Conservation (phyloP, 2,888 invertebrate species). For the Pyrrhia umbra region DNA sequence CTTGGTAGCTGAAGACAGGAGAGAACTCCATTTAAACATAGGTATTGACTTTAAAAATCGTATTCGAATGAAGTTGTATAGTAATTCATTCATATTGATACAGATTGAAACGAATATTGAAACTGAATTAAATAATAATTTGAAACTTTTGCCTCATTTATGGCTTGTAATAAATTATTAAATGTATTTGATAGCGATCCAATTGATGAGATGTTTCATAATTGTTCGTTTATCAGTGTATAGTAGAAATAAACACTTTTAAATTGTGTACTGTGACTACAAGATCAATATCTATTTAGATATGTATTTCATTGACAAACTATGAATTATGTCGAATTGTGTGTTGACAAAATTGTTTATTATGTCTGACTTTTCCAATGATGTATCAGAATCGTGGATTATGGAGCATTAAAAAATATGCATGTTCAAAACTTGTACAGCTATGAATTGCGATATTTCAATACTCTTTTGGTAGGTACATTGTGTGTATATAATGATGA, state of each 20-base stretch:
- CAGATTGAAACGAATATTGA: neutral
- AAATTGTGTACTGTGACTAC: neutral
- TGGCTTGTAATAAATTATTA: neutral
- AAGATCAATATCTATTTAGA: neutral
- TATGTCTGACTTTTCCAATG: no score
- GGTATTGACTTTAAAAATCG: neutral
- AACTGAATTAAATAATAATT: neutral
- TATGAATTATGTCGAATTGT: neutral
- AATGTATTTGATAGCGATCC: neutral
- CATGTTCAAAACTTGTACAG: neutral
- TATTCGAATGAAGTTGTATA: neutral
- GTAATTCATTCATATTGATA: neutral
- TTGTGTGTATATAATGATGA: neutral
- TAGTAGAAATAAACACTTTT: neutral
- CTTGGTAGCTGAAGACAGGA: no score
- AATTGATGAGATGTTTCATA: slow-evolving; percentile 1
- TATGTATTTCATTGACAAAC: neutral
- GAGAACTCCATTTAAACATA: no score
- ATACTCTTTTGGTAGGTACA: neutral
- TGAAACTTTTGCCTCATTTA: neutral
- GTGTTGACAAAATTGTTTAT: neutral
- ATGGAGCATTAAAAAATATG: no score
- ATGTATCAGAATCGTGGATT: no score
- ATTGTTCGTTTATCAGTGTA: neutral
- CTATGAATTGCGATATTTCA: no score